Percentiles rank a stretch among this genome's conserved stretches.
phyloP scores from a whole-genome alignment of 2,797 vertebrate genomes.

The Chaenodraco wilsoni region DNA sequence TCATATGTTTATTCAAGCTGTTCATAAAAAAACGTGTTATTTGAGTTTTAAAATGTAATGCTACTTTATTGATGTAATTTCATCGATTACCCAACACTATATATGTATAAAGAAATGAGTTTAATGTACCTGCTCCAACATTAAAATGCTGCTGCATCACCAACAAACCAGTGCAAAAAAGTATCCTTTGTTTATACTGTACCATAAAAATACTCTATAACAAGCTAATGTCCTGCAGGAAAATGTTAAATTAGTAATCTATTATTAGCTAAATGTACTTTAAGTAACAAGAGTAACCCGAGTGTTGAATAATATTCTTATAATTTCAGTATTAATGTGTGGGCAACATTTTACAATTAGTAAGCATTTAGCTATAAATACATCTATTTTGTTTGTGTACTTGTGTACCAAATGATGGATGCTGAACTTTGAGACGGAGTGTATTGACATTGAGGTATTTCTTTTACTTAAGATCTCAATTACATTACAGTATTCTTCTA shows the following conservation, averaged over 20 bases:
- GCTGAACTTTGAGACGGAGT: neutral
- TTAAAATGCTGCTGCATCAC: too few relatives aligned
- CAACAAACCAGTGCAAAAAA: too few relatives aligned
- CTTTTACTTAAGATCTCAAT: neutral
- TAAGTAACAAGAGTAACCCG: too few relatives aligned
- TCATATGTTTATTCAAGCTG: neutral
- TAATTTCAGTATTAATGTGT: neutral
- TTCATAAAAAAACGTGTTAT: neutral
- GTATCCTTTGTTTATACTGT: too few relatives aligned
- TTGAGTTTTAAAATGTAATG: neutral
- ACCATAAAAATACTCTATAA: too few relatives aligned
- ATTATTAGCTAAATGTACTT: too few relatives aligned
- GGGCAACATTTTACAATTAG: neutral
- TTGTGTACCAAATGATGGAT: neutral
- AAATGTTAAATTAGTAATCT: too few relatives aligned
- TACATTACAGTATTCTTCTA: neutral
- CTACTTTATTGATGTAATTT: neutral
- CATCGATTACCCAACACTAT: neutral
- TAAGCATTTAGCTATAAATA: neutral
- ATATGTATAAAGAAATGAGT: neutral
- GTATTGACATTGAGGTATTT: constrained; percentile 5
- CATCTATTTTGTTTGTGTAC: neutral
- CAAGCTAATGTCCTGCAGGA: too few relatives aligned
- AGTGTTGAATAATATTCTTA: too few relatives aligned
- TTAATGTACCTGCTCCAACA: neutral